Evolutionary conservation across 2,888 invertebrate species (phyloP).

Genomic region (Amphipyra tragopoginis): DNA sequence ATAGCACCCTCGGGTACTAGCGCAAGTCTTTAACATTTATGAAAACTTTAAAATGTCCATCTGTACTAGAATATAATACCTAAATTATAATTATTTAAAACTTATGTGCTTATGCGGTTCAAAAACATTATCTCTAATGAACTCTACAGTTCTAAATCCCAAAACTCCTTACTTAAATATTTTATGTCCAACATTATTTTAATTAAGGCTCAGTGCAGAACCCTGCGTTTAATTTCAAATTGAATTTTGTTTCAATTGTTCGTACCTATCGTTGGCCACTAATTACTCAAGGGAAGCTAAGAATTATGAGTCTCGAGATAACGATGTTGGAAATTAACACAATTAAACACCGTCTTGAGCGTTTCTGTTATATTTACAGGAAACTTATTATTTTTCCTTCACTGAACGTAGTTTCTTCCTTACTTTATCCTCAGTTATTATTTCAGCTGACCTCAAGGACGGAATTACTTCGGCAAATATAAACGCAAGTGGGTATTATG

Average conservation of each 20-base stretch:
- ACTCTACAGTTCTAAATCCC: conserved; percentile 17
- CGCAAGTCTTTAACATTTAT: too few species aligned
- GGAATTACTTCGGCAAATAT: conserved; percentile 23
- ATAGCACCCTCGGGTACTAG: conserved; percentile 13
- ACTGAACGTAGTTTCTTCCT: conserved; percentile 12
- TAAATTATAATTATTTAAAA: background rate
- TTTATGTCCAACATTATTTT: conserved; percentile 32
- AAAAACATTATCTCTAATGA: conserved; percentile 18
- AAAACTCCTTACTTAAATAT: conserved; percentile 21
- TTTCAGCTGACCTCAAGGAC: conserved; percentile 13
- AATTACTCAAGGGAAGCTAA: conserved; percentile 64
- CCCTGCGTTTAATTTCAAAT: conserved; percentile 29
- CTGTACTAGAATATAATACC: background rate
- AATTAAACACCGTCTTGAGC: conserved; percentile 66
- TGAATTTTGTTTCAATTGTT: conserved; percentile 59
- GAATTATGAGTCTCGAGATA: conserved; percentile 66
- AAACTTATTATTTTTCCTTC: conserved; percentile 46
- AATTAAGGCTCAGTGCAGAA: conserved; percentile 32
- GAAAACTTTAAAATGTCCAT: too few species aligned
- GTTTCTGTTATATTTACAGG: conserved; percentile 54
- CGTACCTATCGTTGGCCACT: conserved; percentile 56
- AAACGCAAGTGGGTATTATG: conserved; percentile 21
- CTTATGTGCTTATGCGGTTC: conserved; percentile 16
- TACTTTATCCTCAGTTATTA: conserved; percentile 14
- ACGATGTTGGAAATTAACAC: conserved; percentile 67